Percentiles rank a stretch among this genome's conserved stretches.
Conservation (phyloP, 2,113 vertebrate genomes). For the Cryptotis parvus region DNA sequence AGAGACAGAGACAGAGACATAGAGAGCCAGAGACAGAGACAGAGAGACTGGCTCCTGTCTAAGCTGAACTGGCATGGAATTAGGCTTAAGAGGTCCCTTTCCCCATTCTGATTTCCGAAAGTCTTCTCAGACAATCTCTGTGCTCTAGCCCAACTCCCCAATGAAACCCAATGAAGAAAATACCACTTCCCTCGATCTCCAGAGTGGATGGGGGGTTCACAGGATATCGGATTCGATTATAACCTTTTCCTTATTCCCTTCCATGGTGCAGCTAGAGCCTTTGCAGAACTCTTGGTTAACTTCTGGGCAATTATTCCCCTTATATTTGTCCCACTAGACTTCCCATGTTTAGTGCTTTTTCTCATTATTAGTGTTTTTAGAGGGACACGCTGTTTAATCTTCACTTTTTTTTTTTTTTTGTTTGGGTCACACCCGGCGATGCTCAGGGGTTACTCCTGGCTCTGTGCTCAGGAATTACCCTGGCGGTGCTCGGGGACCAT, state of each 20-base stretch:
- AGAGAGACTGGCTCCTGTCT: not conserved
- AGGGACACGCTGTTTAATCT: not conserved
- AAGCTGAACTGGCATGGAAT: not conserved
- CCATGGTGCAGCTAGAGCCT: not conserved
- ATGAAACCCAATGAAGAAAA: not conserved
- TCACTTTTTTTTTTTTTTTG: not conserved
- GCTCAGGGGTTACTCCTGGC: too few relatives aligned
- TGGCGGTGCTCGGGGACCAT: too few relatives aligned
- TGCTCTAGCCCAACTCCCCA: not conserved
- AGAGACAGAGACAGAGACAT: too few relatives aligned
- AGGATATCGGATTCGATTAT: not conserved
- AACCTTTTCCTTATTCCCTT: conserved; percentile 6
- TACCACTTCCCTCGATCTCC: not conserved
- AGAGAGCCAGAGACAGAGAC: too few relatives aligned
- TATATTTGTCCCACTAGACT: not conserved
- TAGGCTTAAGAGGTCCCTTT: not conserved
- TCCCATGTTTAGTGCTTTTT: not conserved
- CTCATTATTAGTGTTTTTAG: not conserved
- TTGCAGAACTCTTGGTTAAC: not conserved
- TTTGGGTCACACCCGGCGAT: too few relatives aligned
- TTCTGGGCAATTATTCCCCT: not conserved
- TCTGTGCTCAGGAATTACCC: too few relatives aligned
- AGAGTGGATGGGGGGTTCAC: not conserved
- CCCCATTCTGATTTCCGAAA: not conserved
- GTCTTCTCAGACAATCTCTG: not conserved